A percentile compares a stretch with the other conserved stretches of the same genome.
These are phyloP conservation scores for Platyscapa corneri DNA, from an alignment of 1,140 invertebrate genomes.

Conservation along the genomic window DNA sequence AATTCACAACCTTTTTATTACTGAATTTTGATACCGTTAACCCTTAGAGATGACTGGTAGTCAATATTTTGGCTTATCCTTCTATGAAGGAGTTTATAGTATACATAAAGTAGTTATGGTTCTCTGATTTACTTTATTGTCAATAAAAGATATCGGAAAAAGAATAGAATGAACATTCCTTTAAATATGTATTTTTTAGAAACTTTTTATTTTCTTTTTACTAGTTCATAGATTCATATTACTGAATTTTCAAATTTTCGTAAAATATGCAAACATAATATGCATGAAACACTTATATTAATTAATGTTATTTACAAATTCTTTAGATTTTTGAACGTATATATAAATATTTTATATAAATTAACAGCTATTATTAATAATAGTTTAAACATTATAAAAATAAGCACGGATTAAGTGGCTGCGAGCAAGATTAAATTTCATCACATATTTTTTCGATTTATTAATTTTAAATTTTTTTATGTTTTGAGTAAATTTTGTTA, in stretches of 20 bases:
- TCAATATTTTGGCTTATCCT: not conserved
- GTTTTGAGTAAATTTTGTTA: no score
- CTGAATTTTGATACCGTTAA: not conserved
- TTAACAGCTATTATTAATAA: no score
- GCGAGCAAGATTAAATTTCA: no score
- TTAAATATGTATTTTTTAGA: not conserved
- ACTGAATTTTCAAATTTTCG: no score
- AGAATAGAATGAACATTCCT: not conserved
- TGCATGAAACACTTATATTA: not conserved
- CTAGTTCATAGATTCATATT: not conserved
- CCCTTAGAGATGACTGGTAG: not conserved
- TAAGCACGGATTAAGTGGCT: no score
- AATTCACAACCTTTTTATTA: not conserved
- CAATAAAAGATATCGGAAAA: not conserved
- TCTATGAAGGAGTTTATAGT: conserved; percentile 21
- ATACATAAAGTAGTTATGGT: not conserved
- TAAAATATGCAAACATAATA: not conserved
- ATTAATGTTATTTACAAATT: not conserved
- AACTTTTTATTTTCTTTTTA: not conserved
- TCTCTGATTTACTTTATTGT: conserved; percentile 4
- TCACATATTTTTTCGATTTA: no score
- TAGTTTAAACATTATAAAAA: no score
- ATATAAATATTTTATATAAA: no score
- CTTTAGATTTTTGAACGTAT: no score
- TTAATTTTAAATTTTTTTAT: no score